phyloP scores from a whole-genome alignment of 2,797 vertebrate species.

The Syngnathus acus region DNA sequence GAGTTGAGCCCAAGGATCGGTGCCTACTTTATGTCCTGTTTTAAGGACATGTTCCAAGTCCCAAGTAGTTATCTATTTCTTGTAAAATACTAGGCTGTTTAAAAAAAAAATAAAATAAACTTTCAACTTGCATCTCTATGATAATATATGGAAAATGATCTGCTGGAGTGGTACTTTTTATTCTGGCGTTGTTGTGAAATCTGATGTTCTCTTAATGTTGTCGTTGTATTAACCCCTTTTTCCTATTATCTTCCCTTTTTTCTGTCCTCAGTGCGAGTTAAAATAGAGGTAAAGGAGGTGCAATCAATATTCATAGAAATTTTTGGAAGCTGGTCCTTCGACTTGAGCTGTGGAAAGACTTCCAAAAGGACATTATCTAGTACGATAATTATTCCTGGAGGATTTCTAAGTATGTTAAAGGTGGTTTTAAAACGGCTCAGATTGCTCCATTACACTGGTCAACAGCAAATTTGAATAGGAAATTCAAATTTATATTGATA shows the following conservation, averaged over 20 bases:
- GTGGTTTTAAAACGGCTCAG: no score
- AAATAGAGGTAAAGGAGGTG: background rate
- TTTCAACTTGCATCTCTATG: slow-evolving; percentile 82
- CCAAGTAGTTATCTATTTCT: slow-evolving; percentile 79
- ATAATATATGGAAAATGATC: slow-evolving; percentile 76
- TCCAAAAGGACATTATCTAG: no score
- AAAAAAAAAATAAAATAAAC: slow-evolving; percentile 82
- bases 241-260: background rate
- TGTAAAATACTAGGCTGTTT: slow-evolving; percentile 84
- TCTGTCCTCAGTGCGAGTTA: background rate
- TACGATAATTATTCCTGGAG: no score
- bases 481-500: no score
- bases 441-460: no score
- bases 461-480: no score
- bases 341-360: background rate
- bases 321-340: background rate
- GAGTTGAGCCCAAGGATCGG: slow-evolving; percentile 66
- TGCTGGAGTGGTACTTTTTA: slow-evolving; percentile 72
- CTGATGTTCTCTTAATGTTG: slow-evolving; percentile 32
- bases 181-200: slow-evolving; percentile 67
- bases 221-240: background rate
- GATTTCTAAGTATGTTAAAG: no score
- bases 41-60: slow-evolving; percentile 79
- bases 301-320: background rate
- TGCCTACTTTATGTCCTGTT: slow-evolving; percentile 76